Base-by-base conservation (phyloP, 2,113 vertebrate species). In the Andinoacara biseriatus region DNA sequence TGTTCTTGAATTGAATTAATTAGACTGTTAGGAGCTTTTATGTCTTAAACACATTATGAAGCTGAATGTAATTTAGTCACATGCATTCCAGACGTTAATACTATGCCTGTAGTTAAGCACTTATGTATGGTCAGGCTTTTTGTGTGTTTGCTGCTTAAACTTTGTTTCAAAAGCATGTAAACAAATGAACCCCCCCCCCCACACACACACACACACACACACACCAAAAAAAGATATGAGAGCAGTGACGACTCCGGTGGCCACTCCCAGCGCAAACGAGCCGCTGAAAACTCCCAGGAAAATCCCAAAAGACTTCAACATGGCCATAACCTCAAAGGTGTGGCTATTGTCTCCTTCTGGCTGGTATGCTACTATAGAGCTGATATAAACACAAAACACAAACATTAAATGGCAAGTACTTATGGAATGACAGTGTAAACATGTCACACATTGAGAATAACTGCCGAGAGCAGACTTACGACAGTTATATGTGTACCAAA, bases 251-350 rank as follows among this genome's bases (percentile, higher is more conserved):
- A 99, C 93, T 85, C 98, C 98, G 1, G 98, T 99, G 78, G 97
- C 97, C 76, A 98, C 97, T 77, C 98, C 98, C 88, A 99, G 97
- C 3, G 98, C 96, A 54, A 99, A 99, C 5, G 98, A 99, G 78
- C 98, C 98, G 82, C 98, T 99, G 96, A 99, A 99, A 91, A 99
- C 97, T 13, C 98, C 98, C 58, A 99, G 95, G 92, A 99, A 99
- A 82, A 99, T 94, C 52, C 98, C 98, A 0, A 99, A 97, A 13
- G 97, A 99, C 88, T 99, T 99, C 59, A 99, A 96, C 97, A 99
- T 94, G 0, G 98, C 98, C 85, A 96, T 96, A 89, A 95, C 96
- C 90, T 99, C 98, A 26, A 99, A 99, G 0, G 97, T 99, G 94
- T 99, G 98, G 87, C 93, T 98, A 94, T 99, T 99, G 94, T 98